Base-by-base conservation (phyloP, 1,140 invertebrate genomes). In the Papilio polytes region DNA sequence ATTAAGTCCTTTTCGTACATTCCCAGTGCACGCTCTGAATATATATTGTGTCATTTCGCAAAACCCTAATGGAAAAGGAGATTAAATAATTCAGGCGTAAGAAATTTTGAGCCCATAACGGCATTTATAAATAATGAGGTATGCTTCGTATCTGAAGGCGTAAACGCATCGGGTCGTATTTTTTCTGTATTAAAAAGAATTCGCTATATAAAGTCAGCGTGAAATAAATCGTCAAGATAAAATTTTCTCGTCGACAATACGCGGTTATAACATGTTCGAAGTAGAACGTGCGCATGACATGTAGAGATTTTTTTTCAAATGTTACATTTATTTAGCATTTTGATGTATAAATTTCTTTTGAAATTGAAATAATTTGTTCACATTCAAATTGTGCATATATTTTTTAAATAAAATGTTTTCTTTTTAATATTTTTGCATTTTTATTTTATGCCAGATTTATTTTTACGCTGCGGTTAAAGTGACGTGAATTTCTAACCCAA, bases 1-100 rank as follows among this genome's bases (percentile, higher is more conserved):
- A 91, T 92, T 91, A 92, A 90, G 88, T 90, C 88, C 89, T 90
- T 88, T 87, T 89, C 85, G 86, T 81, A 90, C 84, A 78, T 88
- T 83, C 81, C 81, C 78, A 78, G 78, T 82, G 73, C 85, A 82
- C 89, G 86, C 76, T 82, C 86, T 90, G 92, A 93, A 94, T 94
- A 93, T 91, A 94, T 92, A 94, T 93, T 89, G 90, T 92, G 91
- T 92, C 90, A 92, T 93, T 93, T 90, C 85, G 81, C 85, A 90
- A 90, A 92, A 91, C 90, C 90, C 87, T 94, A 93, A 94, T 94
- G 93, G 93, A 93, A 93, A 92, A 91, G 87, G 85, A 89, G 90
- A 92, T 93, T 94, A 92, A 93, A 93, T 94, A 91, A 93, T 94
- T 91, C 91, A 93, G 80, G 82, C 85, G 90, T 89, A 91, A 92